Base-by-base conservation (phyloP, 2,888 invertebrate species). In the Dusona sp. region DNA sequence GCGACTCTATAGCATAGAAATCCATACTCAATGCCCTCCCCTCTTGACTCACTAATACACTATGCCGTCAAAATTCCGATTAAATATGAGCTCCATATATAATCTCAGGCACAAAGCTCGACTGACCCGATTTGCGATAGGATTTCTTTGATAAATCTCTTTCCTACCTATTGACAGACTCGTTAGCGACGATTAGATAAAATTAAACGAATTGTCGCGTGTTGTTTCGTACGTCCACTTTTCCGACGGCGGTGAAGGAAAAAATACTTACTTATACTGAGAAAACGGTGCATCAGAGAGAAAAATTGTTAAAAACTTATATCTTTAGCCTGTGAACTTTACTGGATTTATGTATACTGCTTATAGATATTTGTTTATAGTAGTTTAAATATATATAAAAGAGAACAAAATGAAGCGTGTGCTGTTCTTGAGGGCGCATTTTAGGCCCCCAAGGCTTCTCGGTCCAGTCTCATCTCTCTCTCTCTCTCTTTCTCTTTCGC, bases 101-200 rank as follows among this genome's bases (percentile, higher is more conserved):
- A 29, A 61, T 61, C 29, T 29, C 29, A 29, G 29, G 33, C 64
- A 19, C 22, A 9, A n/a, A 64, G 19, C 64, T 3, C 33, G 61
- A 16, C 70, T 16, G 75, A 79, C 61, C 54, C n/a, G 29, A 80
- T 80, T 73, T 25, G 16, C 77, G 13, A 36, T 33, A n/a, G 29
- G 45, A 64, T 67, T 57, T 61, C 48, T 38, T 75, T 70, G 75
- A 75, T 79, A 75, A 86, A 82, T 79, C 74, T 68, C 65, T 42
- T 19, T 38, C 4, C 22, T 54, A 16, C 16, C 77, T 72, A 45
- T 51, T 74, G 83, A 79, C 83, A 72, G 75, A 36, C n/a, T 83
- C 75, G 75, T 86, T 86, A 80, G 77, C 51, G 48, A 67, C 79
- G 83, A 86, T 85, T 74, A 85, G 81, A 79, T 82, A 54, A 85